phyloP scores from a whole-genome alignment of 2,113 vertebrate genomes.

The Alectura lathami region DNA sequence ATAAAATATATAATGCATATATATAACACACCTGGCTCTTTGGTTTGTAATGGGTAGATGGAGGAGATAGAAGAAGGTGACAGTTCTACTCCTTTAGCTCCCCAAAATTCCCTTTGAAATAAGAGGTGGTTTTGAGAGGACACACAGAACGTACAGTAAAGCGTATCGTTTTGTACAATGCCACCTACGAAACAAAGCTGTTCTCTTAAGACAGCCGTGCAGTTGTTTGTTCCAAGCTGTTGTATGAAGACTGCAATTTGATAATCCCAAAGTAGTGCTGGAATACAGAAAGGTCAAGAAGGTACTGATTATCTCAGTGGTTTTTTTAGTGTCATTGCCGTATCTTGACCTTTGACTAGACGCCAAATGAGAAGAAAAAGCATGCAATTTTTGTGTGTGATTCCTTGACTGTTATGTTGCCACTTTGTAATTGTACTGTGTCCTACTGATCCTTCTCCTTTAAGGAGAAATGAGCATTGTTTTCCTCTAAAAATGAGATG shows the following conservation, averaged over 20 bases:
- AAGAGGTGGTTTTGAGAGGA: neutral
- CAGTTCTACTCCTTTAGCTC: neutral
- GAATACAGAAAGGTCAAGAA: neutral
- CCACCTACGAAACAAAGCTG: neutral
- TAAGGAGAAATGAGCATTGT: neutral
- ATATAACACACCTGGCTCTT: neutral
- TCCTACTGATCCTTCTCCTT: conserved; percentile 63
- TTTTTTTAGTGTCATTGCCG: conserved; percentile 22
- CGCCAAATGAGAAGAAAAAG: conserved; percentile 43
- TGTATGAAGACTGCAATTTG: neutral
- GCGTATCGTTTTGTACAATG: neutral
- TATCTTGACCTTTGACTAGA: conserved; percentile 7
- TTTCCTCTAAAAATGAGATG: neutral
- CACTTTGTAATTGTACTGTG: conserved; percentile 63
- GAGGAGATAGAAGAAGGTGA: neutral
- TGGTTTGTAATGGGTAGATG: neutral
- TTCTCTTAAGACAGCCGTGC: neutral
- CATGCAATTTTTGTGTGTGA: conserved; percentile 8
- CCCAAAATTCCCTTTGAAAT: neutral
- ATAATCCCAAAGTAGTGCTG: conserved; percentile 22
- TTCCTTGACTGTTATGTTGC: conserved; percentile 48
- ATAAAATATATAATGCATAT: neutral
- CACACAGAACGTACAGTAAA: neutral
- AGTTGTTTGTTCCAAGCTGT: neutral
- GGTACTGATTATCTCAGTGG: conserved; percentile 5